These are phyloP conservation scores for Popillia japonica DNA, from an alignment of 1,140 invertebrate species.

Conservation along the genomic window DNA sequence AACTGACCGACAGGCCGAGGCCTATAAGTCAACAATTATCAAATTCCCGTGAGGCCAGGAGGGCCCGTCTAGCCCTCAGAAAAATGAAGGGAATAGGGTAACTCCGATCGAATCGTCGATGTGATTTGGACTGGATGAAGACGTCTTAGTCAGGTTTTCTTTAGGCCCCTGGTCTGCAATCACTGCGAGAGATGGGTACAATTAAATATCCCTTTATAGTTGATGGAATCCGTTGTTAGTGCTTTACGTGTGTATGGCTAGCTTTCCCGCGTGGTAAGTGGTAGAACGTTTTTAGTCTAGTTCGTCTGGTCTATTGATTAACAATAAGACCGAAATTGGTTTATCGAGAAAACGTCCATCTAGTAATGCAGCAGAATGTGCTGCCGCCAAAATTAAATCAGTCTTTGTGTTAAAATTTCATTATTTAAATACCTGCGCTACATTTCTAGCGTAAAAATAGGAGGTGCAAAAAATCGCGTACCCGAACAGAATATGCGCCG, in stretches of 20 bases:
- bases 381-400: constrained; percentile 12
- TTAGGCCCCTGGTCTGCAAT: constrained; percentile 50
- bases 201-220: constrained; percentile 55
- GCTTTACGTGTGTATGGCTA: constrained; percentile 8
- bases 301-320: constrained; percentile 21
- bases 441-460: constrained; percentile 2
- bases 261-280: not conserved
- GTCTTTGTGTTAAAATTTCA: constrained; percentile 20
- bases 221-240: constrained; percentile 38
- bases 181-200: constrained; percentile 53
- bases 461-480: not conserved
- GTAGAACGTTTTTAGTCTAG: not conserved
- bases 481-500: not conserved
- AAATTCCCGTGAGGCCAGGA: constrained; percentile 50
- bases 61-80: constrained; percentile 21
- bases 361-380: not conserved
- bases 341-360: constrained; percentile 3
- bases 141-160: constrained; percentile 52
- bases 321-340: constrained; percentile 25
- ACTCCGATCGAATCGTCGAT: constrained; percentile 38
- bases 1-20: constrained; percentile 47
- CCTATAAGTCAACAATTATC: constrained; percentile 59
- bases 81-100: not conserved
- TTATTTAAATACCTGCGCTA: constrained; percentile 18
- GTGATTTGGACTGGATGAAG: constrained; percentile 44